A percentile compares a stretch with the other conserved stretches of the same genome.
phyloP scores from a whole-genome alignment of 2,797 vertebrate species.

The Craterocephalus amniculus region DNA sequence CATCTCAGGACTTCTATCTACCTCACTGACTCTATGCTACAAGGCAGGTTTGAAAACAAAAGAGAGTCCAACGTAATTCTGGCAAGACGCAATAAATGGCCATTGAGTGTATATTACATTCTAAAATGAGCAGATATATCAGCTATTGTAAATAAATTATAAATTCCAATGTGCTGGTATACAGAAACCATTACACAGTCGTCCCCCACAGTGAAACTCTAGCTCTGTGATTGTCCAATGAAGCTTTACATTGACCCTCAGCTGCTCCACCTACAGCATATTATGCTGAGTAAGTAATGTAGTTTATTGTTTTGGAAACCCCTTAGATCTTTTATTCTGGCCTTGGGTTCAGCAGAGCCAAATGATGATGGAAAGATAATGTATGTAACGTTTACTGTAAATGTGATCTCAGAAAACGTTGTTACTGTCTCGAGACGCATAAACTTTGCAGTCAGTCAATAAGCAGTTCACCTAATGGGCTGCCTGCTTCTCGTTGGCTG shows the following conservation, averaged over 20 bases:
- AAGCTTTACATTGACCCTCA: background rate
- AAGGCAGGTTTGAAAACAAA: too few relatives aligned
- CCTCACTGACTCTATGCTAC: too few relatives aligned
- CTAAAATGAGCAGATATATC: too few relatives aligned
- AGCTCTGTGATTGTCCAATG: background rate
- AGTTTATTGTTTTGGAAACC: background rate
- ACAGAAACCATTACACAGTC: too few relatives aligned
- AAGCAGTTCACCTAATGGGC: slow-evolving; percentile 8
- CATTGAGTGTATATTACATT: too few relatives aligned
- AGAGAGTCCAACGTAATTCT: too few relatives aligned
- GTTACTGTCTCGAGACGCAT: background rate
- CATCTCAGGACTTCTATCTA: too few relatives aligned
- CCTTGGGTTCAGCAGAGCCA: background rate
- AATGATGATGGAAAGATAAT: background rate
- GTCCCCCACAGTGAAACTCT: too few relatives aligned
- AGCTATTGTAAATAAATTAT: background rate
- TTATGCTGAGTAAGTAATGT: background rate
- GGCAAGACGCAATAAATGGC: too few relatives aligned
- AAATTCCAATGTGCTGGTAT: background rate
- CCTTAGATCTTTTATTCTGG: background rate
- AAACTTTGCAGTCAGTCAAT: slow-evolving; percentile 6
- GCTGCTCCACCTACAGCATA: background rate
- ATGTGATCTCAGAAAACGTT: background rate
- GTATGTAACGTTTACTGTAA: background rate
- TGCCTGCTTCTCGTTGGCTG: slow-evolving; percentile 72